Base-by-base conservation (phyloP, 2,113 vertebrate genomes). In the Porphyrio hochstetteri region DNA sequence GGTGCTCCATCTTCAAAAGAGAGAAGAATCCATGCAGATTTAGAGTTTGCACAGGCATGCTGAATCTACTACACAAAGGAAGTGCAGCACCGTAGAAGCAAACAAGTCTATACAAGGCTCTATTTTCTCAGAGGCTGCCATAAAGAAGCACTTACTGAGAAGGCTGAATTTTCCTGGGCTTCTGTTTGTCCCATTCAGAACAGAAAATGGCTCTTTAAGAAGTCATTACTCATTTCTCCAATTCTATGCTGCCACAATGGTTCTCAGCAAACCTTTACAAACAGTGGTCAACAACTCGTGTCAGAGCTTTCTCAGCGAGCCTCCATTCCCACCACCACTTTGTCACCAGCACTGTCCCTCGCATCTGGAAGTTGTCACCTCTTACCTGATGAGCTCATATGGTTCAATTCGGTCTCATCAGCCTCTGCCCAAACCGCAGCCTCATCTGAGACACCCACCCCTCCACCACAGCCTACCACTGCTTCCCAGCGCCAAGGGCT, bases 51-150 rank as follows among this genome's bases (percentile, higher is more conserved):
- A 46, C 0, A 33, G 29, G 56, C 46, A 56, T 19, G 52, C 40
- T 52, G 74, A 56, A 61, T 19, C 61, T 31, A 42, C 61, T n/a
- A 48, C 33, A 28, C 46, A 15, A 46, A 50, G 40, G 36, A 63
- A 0, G 0, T 10, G 33, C 23, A 71, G 42, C 40, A 57, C 15
- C 3, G 1, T 0, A 57, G 46, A 44, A 70, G 31, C 63, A 77
- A 82, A 44, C 2, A 48, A 44, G 31, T 56, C 24, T n/a, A 25
- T 23, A 60, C 25, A 61, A 50, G 9, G 19, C 18, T 9, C 50
- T 59, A 28, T 61, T 64, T 82, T 52, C 65, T 23, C 63, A 36
- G 46, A 40, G 19, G 12, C 56, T 79, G 80, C 44, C 10, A 52
- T 24, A 67, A 20, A 83, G 46, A 56, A 78, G 18, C 33, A 60